Evolutionary conservation across 1,140 invertebrate genomes (phyloP).

Genomic region (Plutomurus gul): DNA sequence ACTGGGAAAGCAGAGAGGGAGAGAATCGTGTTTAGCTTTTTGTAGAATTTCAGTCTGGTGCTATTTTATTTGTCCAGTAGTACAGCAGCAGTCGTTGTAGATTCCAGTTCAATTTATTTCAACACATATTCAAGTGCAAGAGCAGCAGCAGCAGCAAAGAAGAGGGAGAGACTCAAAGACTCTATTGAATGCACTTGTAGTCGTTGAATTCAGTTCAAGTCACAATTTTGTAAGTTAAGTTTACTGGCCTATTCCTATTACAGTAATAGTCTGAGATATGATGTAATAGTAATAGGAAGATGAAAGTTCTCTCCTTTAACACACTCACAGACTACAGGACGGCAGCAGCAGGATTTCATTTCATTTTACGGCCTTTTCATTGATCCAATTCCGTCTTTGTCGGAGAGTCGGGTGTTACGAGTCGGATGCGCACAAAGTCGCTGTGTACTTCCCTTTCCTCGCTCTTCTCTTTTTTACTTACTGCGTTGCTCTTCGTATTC

Average conservation of each 20-base stretch:
- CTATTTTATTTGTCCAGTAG: too few species aligned
- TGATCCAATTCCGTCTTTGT: conserved; percentile 31
- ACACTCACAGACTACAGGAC: not conserved
- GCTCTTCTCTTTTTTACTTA: not conserved
- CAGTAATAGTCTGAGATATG: not conserved
- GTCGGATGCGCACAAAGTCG: conserved; percentile 14
- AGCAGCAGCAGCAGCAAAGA: not conserved
- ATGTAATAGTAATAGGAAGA: not conserved
- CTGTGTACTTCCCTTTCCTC: not conserved
- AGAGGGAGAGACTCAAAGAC: not conserved
- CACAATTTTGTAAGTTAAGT: not conserved
- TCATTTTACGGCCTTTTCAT: conserved; percentile 37
- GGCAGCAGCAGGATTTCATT: conserved; percentile 21
- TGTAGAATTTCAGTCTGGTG: too few species aligned
- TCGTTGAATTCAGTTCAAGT: not conserved
- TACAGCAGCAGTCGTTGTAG: not conserved
- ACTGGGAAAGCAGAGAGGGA: not conserved
- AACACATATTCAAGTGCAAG: too few species aligned
- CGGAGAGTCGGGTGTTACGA: conserved; percentile 22
- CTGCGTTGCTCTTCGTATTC: not conserved
- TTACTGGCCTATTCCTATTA: not conserved
- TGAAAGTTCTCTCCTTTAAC: not conserved
- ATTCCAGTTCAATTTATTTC: not conserved
- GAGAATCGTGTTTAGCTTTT: too few species aligned
- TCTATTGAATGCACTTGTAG: not conserved